These are phyloP conservation scores for Leucopsar rothschildi DNA, from an alignment of 2,113 vertebrate species.

Conservation along the genomic window DNA sequence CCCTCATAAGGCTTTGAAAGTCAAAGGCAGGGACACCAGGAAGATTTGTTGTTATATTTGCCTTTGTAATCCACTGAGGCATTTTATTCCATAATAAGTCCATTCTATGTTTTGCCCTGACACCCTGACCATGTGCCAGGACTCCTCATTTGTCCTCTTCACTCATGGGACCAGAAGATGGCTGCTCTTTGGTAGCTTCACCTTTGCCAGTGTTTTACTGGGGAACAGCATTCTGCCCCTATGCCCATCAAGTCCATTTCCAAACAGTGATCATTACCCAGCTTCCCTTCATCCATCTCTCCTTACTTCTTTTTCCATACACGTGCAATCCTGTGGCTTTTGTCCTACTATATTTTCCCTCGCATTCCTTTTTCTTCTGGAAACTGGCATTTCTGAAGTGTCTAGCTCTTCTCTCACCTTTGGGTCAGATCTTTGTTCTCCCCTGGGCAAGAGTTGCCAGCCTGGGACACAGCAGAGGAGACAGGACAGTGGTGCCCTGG, in stretches of 20 bases:
- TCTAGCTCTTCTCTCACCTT: background rate
- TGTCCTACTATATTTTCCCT: background rate
- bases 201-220: background rate
- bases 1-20: background rate
- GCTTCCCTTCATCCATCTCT: background rate
- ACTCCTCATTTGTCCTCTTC: background rate
- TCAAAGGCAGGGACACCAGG: background rate
- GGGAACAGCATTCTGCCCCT: background rate
- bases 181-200: background rate
- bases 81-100: background rate
- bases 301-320: background rate
- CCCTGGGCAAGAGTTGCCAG: fast-evolving
- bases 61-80: background rate
- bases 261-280: background rate
- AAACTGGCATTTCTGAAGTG: background rate
- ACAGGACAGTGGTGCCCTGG: background rate
- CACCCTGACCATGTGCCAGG: background rate
- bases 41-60: background rate
- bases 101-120: background rate
- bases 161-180: background rate
- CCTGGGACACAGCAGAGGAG: background rate
- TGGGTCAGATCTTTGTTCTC: background rate
- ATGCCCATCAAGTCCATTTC: fast-evolving
- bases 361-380: background rate
- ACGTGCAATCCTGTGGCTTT: fast-evolving